Evolutionary conservation across 2,113 vertebrate species (phyloP), one percentile per base, ranked within the genome.

Genomic region (Pseudonaja textilis): DNA sequence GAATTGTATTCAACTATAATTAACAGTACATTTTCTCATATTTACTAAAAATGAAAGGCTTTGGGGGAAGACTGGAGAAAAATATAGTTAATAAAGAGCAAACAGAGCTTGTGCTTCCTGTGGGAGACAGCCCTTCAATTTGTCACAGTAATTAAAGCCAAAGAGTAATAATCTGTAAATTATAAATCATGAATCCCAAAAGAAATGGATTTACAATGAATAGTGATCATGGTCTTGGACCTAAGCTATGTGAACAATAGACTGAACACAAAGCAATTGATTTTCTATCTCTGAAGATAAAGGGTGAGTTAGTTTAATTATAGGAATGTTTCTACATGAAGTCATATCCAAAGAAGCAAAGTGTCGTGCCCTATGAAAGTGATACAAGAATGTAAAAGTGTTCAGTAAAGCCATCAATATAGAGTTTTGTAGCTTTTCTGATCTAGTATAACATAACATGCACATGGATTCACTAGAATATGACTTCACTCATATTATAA

Each of bases 141-240:
- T 93, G 90, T 92, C 47, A 93, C 95, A 93, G 91, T 96, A 95
- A 96, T 96, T 96, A 96, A 96, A 95, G 92, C 92, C 96, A 95
- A 95, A 93, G 5, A 89, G 92, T 93, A 95, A 95, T 96, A 96
- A 97, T 96, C 94, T 93, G 39, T 93, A 96, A 94, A 97, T 96
- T 96, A 95, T 95, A 95, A 95, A 95, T 92, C 96, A 59, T 57
- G 85, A 93, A 95, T 81, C 91, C 95, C 94, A 1, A 34, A 93
- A 96, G 94, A 96, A 96, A 96, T 94, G 85, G 93, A 29, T 92
- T 92, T 87, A 88, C 94, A 94, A 39, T 59, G 92, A 94, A 90
- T 94, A 94, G 94, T 5, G 0, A 92, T 91, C 0, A 0, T 86
- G 59, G 95, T 92, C 93, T 92, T 42, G 89, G 85, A 92, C 42